These are phyloP conservation scores for Hassar affinis DNA, from an alignment of 2,113 vertebrate species.

Conservation along the genomic window DNA sequence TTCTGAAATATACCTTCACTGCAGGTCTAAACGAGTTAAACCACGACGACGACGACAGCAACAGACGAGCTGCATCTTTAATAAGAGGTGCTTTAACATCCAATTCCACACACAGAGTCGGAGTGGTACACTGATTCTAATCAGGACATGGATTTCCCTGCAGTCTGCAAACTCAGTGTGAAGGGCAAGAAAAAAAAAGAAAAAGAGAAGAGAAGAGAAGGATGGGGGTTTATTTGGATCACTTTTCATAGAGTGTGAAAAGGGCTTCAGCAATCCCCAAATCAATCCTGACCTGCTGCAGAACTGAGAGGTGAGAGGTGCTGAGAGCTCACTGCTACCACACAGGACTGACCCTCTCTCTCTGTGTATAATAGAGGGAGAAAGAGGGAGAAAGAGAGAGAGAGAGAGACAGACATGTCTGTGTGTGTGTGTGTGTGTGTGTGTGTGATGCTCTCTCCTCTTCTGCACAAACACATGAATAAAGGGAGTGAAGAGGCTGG, in stretches of 20 bases:
- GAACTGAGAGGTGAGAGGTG: slow-evolving; percentile 45
- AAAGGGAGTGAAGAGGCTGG: neutral
- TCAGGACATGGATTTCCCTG: slow-evolving; percentile 19
- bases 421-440: neutral
- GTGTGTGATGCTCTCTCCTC: neutral
- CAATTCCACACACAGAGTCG: neutral
- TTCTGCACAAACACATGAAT: neutral
- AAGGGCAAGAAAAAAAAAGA: slow-evolving; percentile 34
- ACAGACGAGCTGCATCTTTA: neutral
- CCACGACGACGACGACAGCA: no score
- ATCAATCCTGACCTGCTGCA: slow-evolving; percentile 56
- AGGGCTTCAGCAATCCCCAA: slow-evolving; percentile 52
- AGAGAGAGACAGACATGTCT: no score
- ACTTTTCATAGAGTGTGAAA: slow-evolving; percentile 53
- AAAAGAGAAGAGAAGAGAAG: slow-evolving; percentile 1
- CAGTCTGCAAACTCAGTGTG: slow-evolving; percentile 48
- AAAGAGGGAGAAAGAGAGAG: no score
- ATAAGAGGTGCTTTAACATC: neutral
- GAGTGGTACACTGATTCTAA: slow-evolving; percentile 31
- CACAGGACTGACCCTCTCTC: neutral
- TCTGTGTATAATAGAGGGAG: neutral
- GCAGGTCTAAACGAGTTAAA: neutral
- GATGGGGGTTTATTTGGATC: slow-evolving; percentile 45
- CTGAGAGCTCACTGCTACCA: slow-evolving; percentile 19
- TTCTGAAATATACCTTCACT: no score